A percentile compares a stretch with the other conserved stretches of the same genome.
Conservation (phyloP, 1,140 invertebrate species). For the Oedothorax gibbosus region DNA sequence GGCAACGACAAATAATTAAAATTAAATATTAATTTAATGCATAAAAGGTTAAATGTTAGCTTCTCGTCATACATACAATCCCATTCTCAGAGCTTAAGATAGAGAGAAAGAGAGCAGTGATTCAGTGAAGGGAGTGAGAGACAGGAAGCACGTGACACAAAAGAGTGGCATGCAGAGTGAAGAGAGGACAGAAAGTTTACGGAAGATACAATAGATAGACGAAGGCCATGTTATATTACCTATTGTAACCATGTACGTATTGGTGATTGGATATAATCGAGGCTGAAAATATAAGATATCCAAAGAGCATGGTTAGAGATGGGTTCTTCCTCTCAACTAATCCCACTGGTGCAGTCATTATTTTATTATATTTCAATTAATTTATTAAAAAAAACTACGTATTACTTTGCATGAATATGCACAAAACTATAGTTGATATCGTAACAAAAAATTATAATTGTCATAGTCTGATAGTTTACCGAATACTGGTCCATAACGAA, state of each 20-base stretch:
- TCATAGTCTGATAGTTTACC: no score
- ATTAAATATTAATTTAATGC: no score
- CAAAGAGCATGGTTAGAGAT: slow-evolving; percentile 19
- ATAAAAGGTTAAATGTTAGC: no score
- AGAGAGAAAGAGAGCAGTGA: slow-evolving; percentile 5
- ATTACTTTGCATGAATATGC: no score
- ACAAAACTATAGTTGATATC: no score
- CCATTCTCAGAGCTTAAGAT: slow-evolving; percentile 29
- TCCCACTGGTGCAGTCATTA: no score
- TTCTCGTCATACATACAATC: no score
- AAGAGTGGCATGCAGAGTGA: slow-evolving; percentile 44
- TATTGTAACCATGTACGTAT: slow-evolving; percentile 48
- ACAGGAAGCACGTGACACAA: slow-evolving; percentile 24
- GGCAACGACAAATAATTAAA: no score
- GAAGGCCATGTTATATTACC: slow-evolving; percentile 47
- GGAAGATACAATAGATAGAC: not conserved
- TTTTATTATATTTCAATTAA: no score
- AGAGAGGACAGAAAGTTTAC: slow-evolving; percentile 28
- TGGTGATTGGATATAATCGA: slow-evolving; percentile 35
- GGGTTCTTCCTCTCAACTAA: not conserved
- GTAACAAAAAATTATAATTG: no score
- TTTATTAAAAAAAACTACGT: no score
- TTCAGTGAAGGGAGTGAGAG: slow-evolving; percentile 16
- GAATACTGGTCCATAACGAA: no score
- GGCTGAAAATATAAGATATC: slow-evolving; percentile 52